Percentiles rank a stretch among this genome's conserved stretches.
Evolutionary conservation across 1,140 invertebrate species (phyloP).

Genomic region (Brachionus rotundiformis): DNA sequence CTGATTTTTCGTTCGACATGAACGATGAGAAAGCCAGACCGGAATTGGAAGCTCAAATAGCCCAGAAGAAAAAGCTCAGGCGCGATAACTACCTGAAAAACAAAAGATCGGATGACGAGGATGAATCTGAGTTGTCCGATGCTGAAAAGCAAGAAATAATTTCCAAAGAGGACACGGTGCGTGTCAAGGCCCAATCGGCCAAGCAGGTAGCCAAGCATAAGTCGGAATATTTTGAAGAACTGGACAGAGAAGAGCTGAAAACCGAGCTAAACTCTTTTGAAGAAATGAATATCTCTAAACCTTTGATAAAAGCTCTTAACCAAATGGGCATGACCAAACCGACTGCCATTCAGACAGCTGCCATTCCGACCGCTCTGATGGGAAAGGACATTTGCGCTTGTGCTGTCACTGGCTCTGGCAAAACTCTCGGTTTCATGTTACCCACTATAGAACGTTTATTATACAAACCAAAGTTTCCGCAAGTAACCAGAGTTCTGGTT

Average conservation of each 20-base stretch:
- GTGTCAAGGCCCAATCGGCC: not conserved
- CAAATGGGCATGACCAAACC: constrained; percentile 71
- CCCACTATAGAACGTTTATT: constrained; percentile 90
- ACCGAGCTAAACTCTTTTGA: not conserved
- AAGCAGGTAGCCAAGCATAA: not conserved
- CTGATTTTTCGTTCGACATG: constrained; percentile 32
- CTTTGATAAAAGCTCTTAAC: constrained; percentile 23
- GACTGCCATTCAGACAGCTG: constrained; percentile 91
- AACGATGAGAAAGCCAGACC: not conserved
- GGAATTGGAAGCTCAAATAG: not conserved
- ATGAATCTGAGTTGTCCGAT: not conserved
- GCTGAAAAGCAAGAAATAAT: not conserved
- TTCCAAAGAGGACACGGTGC: constrained; percentile 3
- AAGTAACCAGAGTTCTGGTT: constrained; percentile 78
- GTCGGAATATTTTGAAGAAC: constrained; percentile 38
- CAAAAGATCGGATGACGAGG: constrained; percentile 1
- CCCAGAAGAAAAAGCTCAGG: not conserved
- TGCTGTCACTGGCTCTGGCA: constrained; percentile 90
- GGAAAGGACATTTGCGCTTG: constrained; percentile 90
- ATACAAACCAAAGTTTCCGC: constrained; percentile 69
- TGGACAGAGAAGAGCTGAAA: not conserved
- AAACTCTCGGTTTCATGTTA: constrained; percentile 97
- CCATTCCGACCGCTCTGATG: constrained; percentile 86
- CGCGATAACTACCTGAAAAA: constrained; percentile 18
- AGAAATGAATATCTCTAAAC: constrained; percentile 50